Evolutionary conservation across 2,888 invertebrate species (phyloP), one percentile per base, ranked within the genome.

Genomic region (Carcina quercana): DNA sequence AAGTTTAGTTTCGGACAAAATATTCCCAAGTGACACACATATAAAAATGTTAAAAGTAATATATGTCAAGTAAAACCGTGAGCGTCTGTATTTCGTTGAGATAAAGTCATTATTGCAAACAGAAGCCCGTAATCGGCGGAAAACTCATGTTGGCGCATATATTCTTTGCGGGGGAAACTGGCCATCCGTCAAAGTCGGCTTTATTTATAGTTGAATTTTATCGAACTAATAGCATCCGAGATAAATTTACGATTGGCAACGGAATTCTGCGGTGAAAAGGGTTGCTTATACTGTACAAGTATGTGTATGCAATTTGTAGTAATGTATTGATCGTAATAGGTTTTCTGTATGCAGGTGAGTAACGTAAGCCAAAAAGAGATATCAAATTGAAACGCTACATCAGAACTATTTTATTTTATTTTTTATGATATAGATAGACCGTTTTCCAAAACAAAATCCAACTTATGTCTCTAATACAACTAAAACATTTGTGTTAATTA

Each of bases 181-280:
- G 70, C 67, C 65, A 82, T 82, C 71, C 76, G 78, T 74, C 73
- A 74, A 80, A 80, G 80, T 79, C 78, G 60, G 64, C 62, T 75
- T 74, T 82, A 82, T 82, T 82, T 82, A 82, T 82, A 76, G 75
- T 78, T 78, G 80, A 80, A 80, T 82, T 80, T 82, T 82, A 82
- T 82, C 79, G 76, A 68, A 80, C 80, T 80, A 82, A 82, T 82
- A 82, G 79, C 67, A 59, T 54, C 50, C 50, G 74, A 79, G 79
- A 82, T 80, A 73, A 65, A 82, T 82, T 80, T 80, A 79, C 79
- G 79, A 78, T 80, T 75, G 76, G 66, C 52, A 62, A 56, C 56
- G 63, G 66, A 66, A 63, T 59, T 59, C 58, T 50, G 62, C 58
- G 58, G 60, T 59, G 62, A 66, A 76, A 79, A 79, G 82, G 79